Evolutionary conservation across 2,113 vertebrate species (phyloP).

Genomic region (Platysternon megacephalum): DNA sequence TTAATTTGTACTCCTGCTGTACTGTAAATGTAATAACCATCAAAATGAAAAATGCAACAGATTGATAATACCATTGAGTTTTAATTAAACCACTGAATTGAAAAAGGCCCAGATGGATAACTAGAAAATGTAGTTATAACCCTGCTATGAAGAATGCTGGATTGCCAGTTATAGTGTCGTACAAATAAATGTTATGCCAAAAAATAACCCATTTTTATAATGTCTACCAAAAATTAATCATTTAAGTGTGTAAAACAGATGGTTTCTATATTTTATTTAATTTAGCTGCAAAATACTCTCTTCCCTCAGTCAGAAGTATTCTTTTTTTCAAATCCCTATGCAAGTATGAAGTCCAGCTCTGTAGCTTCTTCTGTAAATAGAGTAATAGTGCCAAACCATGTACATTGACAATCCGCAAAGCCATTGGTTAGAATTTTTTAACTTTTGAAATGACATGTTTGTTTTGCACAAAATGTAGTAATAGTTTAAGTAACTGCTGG

Average conservation of each 20-base stretch:
- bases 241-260: constrained; percentile 82
- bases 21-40: constrained; percentile 86
- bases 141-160: constrained; percentile 80
- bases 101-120: constrained; percentile 87
- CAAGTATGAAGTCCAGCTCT: not conserved
- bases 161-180: constrained; percentile 73
- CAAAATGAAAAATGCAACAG: constrained; percentile 88
- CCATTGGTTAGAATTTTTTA: not conserved
- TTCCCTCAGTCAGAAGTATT: constrained; percentile 45
- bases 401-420: not conserved
- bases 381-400: not conserved
- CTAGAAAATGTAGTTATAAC: constrained; percentile 84
- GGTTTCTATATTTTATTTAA: constrained; percentile 79
- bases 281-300: constrained; percentile 67
- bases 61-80: constrained; percentile 88
- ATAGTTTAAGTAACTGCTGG: rapidly evolving
- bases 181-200: constrained; percentile 77
- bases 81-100: constrained; percentile 88
- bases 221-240: constrained; percentile 80
- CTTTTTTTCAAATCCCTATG: constrained; percentile 33
- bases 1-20: constrained; percentile 85
- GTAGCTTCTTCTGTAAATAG: not conserved
- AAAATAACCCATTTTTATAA: constrained; percentile 80
- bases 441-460: constrained; percentile 4
- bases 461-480: not conserved